Percentiles rank a stretch among this genome's conserved stretches.
These are phyloP conservation scores for Gambusia affinis DNA, from an alignment of 2,113 vertebrate species.

Conservation along the genomic window DNA sequence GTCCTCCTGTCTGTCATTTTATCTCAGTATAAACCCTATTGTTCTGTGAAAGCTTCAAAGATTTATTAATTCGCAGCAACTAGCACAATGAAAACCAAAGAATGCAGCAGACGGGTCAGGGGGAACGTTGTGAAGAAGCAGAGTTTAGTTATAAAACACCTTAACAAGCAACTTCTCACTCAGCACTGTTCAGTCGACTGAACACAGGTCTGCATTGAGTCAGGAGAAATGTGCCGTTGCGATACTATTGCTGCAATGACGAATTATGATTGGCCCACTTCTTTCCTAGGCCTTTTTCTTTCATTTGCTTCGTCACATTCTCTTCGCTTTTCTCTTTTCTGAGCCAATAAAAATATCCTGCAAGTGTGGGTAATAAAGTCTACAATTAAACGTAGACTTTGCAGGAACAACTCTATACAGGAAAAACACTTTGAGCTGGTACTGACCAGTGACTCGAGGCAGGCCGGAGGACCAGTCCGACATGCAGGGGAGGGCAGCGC, in stretches of 20 bases:
- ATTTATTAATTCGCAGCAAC: no score
- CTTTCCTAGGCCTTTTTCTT: background rate
- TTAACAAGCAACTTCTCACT: no score
- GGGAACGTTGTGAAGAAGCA: no score
- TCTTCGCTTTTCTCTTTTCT: background rate
- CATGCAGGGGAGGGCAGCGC: constrained; percentile 84
- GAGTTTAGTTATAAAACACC: no score
- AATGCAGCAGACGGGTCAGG: no score
- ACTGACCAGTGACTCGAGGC: constrained; percentile 92
- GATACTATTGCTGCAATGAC: no score
- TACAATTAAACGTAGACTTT: background rate
- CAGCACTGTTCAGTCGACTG: no score
- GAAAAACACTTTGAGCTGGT: background rate
- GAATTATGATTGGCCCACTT: no score
- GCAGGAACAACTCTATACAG: background rate
- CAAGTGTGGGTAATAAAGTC: background rate
- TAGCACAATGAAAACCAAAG: no score
- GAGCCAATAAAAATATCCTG: background rate
- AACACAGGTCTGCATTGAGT: no score
- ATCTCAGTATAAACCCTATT: background rate
- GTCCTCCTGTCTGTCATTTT: no score
- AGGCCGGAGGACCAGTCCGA: constrained; percentile 85
- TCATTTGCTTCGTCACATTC: background rate
- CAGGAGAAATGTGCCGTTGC: no score
- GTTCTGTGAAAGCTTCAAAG: background rate